Base-by-base conservation (phyloP, 2,888 invertebrate species). In the Drosophila dives region DNA sequence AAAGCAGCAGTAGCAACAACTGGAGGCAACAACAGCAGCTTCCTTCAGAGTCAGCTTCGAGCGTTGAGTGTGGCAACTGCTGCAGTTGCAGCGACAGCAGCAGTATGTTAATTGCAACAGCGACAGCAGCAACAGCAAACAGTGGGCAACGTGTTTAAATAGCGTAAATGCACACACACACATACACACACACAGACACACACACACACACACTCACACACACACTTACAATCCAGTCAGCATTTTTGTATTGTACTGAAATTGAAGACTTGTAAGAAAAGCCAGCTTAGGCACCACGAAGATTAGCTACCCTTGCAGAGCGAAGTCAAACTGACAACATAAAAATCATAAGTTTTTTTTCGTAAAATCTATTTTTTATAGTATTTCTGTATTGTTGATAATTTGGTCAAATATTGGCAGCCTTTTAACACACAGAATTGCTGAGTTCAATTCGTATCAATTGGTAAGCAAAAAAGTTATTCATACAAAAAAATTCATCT, bases 81-180 rank as follows among this genome's bases (percentile, higher is more conserved):
- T 63, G 20, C n/a, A 42, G 34, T 42, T 45, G 32, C 34, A 36
- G n/a, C 74, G 29, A 45, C 63, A 65, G 40, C 65, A 45, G 66
- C 66, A 70, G 78, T 70, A 78, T 80, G 81, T 80, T 80, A 80
- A 80, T 80, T 80, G 70, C 79, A 71, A 66, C 78, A 68, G 60
- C 71, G 58, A 70, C 71, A 67, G 56, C 67, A 63, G 55, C 67
- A 68, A 67, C 64, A 72, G 77, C 79, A 78, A 88, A 77, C 86
- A 87, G 83, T 72, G 72, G 71, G 68, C 75, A 77, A 75, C 72
- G 75, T 86, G 84, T 83, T 83, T 88, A 86, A 86, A 86, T 80
- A 81, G 80, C 89, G 81, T 72, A 72, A 83, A 86, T 75, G 70
- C 68, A 50, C 64, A 60, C 42, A 33, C 58, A 59, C 54, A 64